Evolutionary conservation across 1,140 invertebrate species (phyloP).

Genomic region (Teleopsis dalmanni): DNA sequence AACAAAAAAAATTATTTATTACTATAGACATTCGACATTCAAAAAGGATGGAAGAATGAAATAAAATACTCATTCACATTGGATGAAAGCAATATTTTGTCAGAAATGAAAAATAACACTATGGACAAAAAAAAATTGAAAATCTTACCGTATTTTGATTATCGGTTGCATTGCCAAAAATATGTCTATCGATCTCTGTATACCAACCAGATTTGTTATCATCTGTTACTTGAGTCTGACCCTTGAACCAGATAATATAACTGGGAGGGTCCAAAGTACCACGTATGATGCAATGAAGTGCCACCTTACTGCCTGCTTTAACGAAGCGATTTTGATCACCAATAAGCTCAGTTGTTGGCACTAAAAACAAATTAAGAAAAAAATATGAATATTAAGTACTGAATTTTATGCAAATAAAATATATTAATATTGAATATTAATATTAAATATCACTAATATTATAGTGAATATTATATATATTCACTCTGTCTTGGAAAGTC

Average conservation of each 20-base stretch:
- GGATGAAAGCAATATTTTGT: background rate
- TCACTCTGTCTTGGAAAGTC: too few relatives aligned
- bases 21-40: background rate
- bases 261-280: conserved; percentile 53
- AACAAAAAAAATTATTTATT: background rate
- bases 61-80: background rate
- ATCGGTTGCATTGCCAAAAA: conserved; percentile 35
- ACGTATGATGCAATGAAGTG: conserved; percentile 52
- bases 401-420: too few relatives aligned
- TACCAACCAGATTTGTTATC: conserved; percentile 40
- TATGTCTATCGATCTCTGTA: conserved; percentile 38
- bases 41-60: background rate
- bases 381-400: conserved; percentile 2
- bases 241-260: conserved; percentile 56
- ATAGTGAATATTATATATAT: too few relatives aligned
- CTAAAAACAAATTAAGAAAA: conserved; percentile 25
- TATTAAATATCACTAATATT: too few relatives aligned
- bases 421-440: too few relatives aligned
- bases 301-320: conserved; percentile 54
- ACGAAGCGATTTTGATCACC: conserved; percentile 53
- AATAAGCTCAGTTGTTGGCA: conserved; percentile 53
- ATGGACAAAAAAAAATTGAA: background rate
- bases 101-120: background rate
- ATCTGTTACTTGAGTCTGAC: conserved; percentile 57
- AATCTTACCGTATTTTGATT: conserved; percentile 39